Percentiles rank a stretch among this genome's conserved stretches.
phyloP scores from a whole-genome alignment of 2,797 vertebrate species.

The Karalla daura region DNA sequence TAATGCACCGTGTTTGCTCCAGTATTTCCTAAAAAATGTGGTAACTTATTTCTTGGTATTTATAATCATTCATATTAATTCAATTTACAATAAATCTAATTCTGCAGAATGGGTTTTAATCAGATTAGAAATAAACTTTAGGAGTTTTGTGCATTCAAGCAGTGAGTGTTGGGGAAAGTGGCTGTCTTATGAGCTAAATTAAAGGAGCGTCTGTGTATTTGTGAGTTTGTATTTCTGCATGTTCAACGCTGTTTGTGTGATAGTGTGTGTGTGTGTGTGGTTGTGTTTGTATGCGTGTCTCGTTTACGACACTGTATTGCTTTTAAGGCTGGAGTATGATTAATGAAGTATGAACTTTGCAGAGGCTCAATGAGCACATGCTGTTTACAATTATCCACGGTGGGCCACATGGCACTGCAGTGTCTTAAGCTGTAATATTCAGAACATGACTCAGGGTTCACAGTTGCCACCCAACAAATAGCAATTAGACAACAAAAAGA shows the following conservation, averaged over 20 bases:
- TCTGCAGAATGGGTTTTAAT: conserved; percentile 3
- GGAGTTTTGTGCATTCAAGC: neutral
- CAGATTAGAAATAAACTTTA: conserved; percentile 3
- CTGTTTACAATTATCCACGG: conserved; percentile 37
- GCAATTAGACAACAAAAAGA: conserved; percentile 14
- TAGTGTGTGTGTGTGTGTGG: conserved; percentile 2
- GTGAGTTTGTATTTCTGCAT: neutral
- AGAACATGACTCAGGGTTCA: conserved; percentile 14
- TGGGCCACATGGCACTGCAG: conserved; percentile 15
- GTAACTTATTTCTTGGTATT: neutral
- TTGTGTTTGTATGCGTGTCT: conserved; percentile 3
- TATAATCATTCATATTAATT: neutral
- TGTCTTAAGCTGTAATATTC: too few relatives aligned
- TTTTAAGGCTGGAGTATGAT: conserved; percentile 37
- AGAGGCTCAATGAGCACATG: conserved; percentile 37
- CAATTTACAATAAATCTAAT: neutral
- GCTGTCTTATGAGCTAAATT: conserved; percentile 7
- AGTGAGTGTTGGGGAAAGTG: neutral
- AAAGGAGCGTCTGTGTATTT: conserved; percentile 1
- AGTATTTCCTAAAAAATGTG: neutral
- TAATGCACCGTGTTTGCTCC: neutral
- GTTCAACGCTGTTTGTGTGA: conserved; percentile 19
- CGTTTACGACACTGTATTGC: too few relatives aligned
- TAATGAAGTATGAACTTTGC: conserved; percentile 40
- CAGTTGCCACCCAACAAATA: conserved; percentile 21